phyloP scores from a whole-genome alignment of 2,888 invertebrate genomes.

The Pelosia muscerda region DNA sequence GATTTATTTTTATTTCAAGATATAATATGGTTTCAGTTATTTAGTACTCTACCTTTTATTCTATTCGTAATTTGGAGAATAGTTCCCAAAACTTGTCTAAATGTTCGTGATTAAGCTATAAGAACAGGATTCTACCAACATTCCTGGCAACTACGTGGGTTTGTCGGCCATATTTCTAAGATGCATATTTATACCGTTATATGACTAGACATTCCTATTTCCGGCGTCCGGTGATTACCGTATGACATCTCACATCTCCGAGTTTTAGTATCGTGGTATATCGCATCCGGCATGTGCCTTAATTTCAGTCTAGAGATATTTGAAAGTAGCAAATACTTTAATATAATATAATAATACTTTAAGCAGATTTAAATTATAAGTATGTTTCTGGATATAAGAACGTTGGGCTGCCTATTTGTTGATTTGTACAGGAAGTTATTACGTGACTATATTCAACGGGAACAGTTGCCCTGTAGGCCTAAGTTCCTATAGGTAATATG shows the following conservation, averaged over 20 bases:
- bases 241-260: constrained; percentile 37
- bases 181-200: constrained; percentile 42
- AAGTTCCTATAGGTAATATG: too few species aligned
- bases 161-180: constrained; percentile 36
- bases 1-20: too few species aligned
- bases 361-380: background rate
- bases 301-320: constrained; percentile 34
- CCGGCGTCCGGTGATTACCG: constrained; percentile 46
- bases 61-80: background rate
- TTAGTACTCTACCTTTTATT: background rate
- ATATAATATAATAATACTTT: too few species aligned
- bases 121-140: constrained; percentile 24
- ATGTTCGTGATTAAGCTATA: background rate
- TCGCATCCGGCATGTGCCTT: constrained; percentile 42
- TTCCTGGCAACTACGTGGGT: constrained; percentile 34
- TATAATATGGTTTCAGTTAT: too few species aligned
- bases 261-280: constrained; percentile 39
- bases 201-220: constrained; percentile 48
- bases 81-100: background rate
- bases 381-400: background rate
- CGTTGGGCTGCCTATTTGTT: background rate
- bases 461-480: too few species aligned
- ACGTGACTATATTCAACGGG: too few species aligned
- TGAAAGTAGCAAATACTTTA: too few species aligned
- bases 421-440: background rate